Percentiles rank a stretch among this genome's conserved stretches.
Conservation (phyloP, 2,113 vertebrate genomes). For the Phalacrocorax aristotelis region DNA sequence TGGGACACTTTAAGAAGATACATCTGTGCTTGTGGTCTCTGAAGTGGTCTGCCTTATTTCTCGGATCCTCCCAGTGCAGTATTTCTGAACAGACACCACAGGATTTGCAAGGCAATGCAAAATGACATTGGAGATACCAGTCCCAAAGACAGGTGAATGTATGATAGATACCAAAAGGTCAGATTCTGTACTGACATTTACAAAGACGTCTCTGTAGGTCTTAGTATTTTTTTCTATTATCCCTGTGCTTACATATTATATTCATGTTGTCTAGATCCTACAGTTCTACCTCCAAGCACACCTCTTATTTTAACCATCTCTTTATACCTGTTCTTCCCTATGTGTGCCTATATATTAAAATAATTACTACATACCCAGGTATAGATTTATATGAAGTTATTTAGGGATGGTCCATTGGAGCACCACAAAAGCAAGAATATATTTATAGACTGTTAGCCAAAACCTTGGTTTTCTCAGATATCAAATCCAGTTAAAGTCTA, state of each 20-base stretch:
- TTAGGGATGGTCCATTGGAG: neutral
- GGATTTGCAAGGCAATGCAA: slow-evolving; percentile 14
- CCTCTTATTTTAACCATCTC: neutral
- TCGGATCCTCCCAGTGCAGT: neutral
- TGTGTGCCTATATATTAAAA: neutral
- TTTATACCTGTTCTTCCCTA: neutral
- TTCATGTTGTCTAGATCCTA: slow-evolving; percentile 25
- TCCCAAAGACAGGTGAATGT: slow-evolving; percentile 31
- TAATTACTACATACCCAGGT: neutral
- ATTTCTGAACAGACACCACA: neutral
- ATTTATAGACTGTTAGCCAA: neutral
- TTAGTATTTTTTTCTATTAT: slow-evolving; percentile 55
- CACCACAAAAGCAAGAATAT: neutral
- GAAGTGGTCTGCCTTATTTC: neutral
- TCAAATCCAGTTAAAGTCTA: neutral
- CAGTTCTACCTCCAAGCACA: neutral
- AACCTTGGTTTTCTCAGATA: neutral
- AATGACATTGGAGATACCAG: slow-evolving; percentile 21
- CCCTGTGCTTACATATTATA: slow-evolving; percentile 32
- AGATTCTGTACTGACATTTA: slow-evolving; percentile 62
- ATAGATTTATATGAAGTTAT: neutral
- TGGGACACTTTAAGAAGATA: neutral
- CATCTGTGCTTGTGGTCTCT: neutral
- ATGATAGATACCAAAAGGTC: slow-evolving; percentile 60
- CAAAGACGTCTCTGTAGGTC: slow-evolving; percentile 38